Evolutionary conservation across 1,140 invertebrate species (phyloP).

Genomic region (Batillaria attramentaria): DNA sequence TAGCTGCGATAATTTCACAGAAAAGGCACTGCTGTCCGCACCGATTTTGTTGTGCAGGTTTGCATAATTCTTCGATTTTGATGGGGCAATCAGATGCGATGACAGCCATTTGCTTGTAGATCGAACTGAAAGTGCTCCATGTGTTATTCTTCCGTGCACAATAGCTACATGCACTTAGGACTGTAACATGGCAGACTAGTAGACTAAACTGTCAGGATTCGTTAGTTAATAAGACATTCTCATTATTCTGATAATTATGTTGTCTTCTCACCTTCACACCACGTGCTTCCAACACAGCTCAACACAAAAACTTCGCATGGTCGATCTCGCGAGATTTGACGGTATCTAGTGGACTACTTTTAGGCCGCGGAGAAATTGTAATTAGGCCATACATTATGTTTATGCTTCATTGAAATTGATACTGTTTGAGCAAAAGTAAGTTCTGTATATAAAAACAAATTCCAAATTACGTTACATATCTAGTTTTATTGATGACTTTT

Average conservation of each 20-base stretch:
- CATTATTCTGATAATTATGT: conserved; percentile 22
- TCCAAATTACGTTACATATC: too few relatives aligned
- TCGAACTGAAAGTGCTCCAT: conserved; percentile 39
- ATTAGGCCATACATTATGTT: conserved; percentile 24
- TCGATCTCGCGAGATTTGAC: conserved; percentile 22
- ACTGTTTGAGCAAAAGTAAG: too few relatives aligned
- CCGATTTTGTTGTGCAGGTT: too few relatives aligned
- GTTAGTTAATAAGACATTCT: neutral
- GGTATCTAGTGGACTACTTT: conserved; percentile 36
- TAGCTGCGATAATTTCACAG: too few relatives aligned
- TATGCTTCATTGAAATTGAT: conserved; percentile 7
- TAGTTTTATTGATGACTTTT: too few relatives aligned
- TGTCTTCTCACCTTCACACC: conserved; percentile 32
- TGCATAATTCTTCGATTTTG: too few relatives aligned
- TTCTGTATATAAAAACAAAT: too few relatives aligned
- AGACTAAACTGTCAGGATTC: neutral
- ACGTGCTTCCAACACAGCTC: conserved; percentile 8
- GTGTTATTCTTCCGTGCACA: neutral
- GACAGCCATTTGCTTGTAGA: conserved; percentile 27
- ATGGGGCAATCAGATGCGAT: too few relatives aligned
- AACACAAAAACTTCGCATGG: conserved; percentile 20
- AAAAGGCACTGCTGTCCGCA: too few relatives aligned
- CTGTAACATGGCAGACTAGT: neutral
- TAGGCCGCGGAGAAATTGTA: conserved; percentile 20
- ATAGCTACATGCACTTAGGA: neutral